phyloP scores from a whole-genome alignment of 2,797 vertebrate genomes.

The Haliaeetus albicilla region DNA sequence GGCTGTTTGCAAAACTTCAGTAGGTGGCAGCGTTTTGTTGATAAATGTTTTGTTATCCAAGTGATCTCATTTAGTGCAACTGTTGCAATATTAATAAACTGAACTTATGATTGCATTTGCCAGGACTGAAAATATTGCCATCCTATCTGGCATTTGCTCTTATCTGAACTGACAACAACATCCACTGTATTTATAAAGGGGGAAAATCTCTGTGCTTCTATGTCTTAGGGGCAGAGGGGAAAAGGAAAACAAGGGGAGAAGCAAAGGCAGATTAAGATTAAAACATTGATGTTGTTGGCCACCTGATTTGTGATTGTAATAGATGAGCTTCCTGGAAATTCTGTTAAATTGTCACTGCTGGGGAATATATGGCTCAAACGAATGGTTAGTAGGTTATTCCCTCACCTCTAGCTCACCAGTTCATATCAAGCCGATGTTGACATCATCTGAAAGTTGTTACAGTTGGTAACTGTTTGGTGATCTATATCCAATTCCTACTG shows the following conservation, averaged over 20 bases:
- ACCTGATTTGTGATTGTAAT: slow-evolving; percentile 23
- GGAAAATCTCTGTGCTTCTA: not conserved
- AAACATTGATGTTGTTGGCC: not conserved
- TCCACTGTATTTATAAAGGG: slow-evolving; percentile 63
- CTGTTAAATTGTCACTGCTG: not conserved
- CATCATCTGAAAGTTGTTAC: not conserved
- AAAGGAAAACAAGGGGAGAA: not conserved
- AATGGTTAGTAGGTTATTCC: not conserved
- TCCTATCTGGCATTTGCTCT: slow-evolving; percentile 73
- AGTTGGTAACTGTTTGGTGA: not conserved
- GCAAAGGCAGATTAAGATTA: not conserved
- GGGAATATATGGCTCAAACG: not conserved
- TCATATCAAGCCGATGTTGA: not conserved
- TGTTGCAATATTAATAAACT: slow-evolving; percentile 84
- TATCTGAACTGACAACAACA: slow-evolving; percentile 77
- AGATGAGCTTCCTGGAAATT: not conserved
- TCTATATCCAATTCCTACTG: not conserved
- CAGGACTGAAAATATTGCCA: slow-evolving; percentile 75
- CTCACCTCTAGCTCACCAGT: not conserved
- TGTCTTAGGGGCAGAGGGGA: slow-evolving; percentile 14
- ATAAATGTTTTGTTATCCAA: slow-evolving; percentile 83
- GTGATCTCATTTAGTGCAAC: slow-evolving; percentile 80
- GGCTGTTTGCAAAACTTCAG: slow-evolving; percentile 82
- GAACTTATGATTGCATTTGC: slow-evolving; percentile 78
- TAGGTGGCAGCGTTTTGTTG: slow-evolving; percentile 84